Evolutionary conservation across 2,888 invertebrate species (phyloP).

Genomic region (Dryococelus australis): DNA sequence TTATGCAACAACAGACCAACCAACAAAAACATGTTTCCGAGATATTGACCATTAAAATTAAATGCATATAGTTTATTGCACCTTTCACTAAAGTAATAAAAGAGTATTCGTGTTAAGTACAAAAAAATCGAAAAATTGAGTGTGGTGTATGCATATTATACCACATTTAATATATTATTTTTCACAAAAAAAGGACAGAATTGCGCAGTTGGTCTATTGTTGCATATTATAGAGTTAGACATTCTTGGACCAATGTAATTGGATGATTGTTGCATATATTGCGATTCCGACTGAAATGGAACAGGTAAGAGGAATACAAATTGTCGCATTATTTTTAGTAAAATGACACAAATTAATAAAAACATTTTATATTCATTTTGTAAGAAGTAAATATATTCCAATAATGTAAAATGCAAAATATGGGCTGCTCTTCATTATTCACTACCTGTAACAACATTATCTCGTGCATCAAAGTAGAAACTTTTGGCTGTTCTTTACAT

Average conservation of each 20-base stretch:
- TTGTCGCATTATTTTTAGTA: neutral
- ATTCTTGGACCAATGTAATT: neutral
- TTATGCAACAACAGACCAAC: too few relatives aligned
- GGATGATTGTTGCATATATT: neutral
- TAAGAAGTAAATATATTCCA: too few relatives aligned
- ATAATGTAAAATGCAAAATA: too few relatives aligned
- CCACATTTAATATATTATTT: neutral
- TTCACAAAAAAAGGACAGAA: neutral
- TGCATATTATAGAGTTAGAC: neutral
- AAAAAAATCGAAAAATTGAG: neutral
- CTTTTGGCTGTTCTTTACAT: too few relatives aligned
- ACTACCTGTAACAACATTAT: too few relatives aligned
- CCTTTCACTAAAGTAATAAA: neutral
- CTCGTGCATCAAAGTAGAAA: too few relatives aligned
- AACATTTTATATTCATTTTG: neutral
- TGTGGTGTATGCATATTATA: neutral
- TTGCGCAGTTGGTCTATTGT: neutral
- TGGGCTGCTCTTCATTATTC: too few relatives aligned
- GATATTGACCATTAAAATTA: neutral
- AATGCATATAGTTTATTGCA: neutral
- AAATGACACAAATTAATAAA: neutral
- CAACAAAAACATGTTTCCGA: neutral
- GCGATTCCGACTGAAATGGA: neutral
- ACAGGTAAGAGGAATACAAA: neutral
- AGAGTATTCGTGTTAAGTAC: neutral